Evolutionary conservation across 2,888 invertebrate species (phyloP), one percentile per base, ranked within the genome.

Genomic region (Papilio elwesi): DNA sequence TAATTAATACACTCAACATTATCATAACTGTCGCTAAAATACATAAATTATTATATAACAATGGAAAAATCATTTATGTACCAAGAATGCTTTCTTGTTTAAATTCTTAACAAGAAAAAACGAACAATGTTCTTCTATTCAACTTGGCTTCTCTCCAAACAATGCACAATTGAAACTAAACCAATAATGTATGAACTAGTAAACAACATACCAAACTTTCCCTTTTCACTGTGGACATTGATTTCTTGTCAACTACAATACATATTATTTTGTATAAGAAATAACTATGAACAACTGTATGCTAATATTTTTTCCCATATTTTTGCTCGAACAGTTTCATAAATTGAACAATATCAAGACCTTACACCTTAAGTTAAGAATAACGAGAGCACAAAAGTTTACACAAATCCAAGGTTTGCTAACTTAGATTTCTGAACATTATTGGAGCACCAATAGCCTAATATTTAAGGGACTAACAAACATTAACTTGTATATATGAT

Each of bases 141-240:
- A 65, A 10, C 4, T 26, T 67, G 71, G 71, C 71, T 43, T 43
- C 12, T 26, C 3, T 59, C 43, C 71, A 62, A 62, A 13, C 26
- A 64, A 47, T 70, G 53, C 59, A 62, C 9, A 43, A 62, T 9
- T 43, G 36, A 62, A 47, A 26, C 6, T 47, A 47, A 70, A 55
- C 53, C 53, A 26, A 65, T n/a, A 67, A 48, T 67, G 8, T 15
- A 66, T 36, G 36, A 5, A 55, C 11, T 10, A 51, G 43, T 62
- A 67, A 67, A 68, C 67, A 47, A 43, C 36, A 52, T 52, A 1
- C 38, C 38, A 49, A 64, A 68, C 48, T 71, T 55, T 64, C 47
- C n/a, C 59, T 59, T 64, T 72, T 26, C 53, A 47, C 16, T 59
- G 16, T 53, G 59, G 15, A 62, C 13, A 55, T 38, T 64, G 43